These are phyloP conservation scores for Melinaea menophilus DNA, from an alignment of 2,888 invertebrate species.

Conservation along the genomic window DNA sequence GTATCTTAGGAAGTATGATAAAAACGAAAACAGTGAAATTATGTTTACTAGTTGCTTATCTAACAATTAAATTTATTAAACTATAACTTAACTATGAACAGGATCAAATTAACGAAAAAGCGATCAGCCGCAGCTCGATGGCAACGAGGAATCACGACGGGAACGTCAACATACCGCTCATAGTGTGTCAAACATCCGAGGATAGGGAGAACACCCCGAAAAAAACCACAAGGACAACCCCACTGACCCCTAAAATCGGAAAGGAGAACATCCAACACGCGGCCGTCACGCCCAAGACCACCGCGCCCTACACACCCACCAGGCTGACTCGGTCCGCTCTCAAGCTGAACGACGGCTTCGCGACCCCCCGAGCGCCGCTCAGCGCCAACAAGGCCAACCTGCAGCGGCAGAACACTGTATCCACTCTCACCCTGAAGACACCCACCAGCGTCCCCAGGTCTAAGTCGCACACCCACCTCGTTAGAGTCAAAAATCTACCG, in stretches of 20 bases:
- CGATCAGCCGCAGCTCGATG: constrained; percentile 76
- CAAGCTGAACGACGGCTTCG: constrained; percentile 62
- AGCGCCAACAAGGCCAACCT: constrained; percentile 58
- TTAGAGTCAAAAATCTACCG: constrained; percentile 60
- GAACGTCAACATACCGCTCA: constrained; percentile 32
- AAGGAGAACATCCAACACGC: constrained; percentile 62
- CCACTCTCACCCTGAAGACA: constrained; percentile 46
- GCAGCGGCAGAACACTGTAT: constrained; percentile 53
- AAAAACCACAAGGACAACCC: constrained; percentile 48
- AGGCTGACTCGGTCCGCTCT: constrained; percentile 62
- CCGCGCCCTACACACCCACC: constrained; percentile 56
- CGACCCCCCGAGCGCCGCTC: constrained; percentile 64
- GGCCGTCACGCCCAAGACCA: constrained; percentile 53
- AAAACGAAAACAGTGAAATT: not conserved
- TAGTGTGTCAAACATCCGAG: constrained; percentile 41
- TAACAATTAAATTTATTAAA: not conserved
- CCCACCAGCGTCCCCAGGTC: constrained; percentile 58
- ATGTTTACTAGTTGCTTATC: not conserved
- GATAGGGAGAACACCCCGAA: constrained; percentile 48
- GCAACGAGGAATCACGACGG: constrained; percentile 45
- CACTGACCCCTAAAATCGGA: constrained; percentile 59
- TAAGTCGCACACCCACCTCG: constrained; percentile 62
- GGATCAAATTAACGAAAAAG: constrained; percentile 70
- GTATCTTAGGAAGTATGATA: not conserved
- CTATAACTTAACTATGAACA: constrained; percentile 37